Conservation (phyloP, 2,113 vertebrate species). For the Phaethornis superciliosus region DNA sequence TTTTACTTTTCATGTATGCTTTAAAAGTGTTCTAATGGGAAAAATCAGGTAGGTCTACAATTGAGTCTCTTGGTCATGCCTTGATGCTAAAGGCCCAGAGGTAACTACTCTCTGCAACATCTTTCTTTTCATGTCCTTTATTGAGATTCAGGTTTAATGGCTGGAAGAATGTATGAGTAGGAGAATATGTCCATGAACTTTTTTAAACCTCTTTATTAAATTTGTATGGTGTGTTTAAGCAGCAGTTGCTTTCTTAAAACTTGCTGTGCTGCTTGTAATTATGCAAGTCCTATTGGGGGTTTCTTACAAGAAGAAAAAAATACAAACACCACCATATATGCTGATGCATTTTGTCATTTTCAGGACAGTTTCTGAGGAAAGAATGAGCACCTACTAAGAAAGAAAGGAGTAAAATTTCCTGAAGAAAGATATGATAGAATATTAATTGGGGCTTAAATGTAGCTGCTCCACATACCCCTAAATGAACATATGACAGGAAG, state of each 20-base stretch:
- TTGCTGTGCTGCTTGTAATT: neutral
- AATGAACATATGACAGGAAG: neutral
- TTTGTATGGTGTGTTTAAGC: neutral
- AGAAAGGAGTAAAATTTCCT: neutral
- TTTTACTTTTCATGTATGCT: neutral
- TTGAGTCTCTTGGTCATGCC: neutral
- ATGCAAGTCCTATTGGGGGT: neutral
- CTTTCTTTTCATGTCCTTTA: neutral
- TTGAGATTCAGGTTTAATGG: neutral
- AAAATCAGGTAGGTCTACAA: neutral
- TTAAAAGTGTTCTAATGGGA: neutral
- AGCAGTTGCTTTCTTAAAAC: neutral
- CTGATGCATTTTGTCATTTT: neutral
- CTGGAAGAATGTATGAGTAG: neutral
- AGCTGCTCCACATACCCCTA: neutral
- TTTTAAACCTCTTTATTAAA: neutral
- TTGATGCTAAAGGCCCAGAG: neutral
- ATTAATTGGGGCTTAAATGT: neutral
- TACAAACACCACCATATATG: neutral
- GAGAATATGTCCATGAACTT: neutral
- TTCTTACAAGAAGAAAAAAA: neutral
- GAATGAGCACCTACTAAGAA: neutral
- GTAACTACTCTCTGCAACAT: neutral
- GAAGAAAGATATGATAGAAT: neutral
- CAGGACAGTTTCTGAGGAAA: neutral